These are phyloP conservation scores for Zygogramma bicolorata DNA, from an alignment of 2,888 invertebrate species.

Conservation along the genomic window DNA sequence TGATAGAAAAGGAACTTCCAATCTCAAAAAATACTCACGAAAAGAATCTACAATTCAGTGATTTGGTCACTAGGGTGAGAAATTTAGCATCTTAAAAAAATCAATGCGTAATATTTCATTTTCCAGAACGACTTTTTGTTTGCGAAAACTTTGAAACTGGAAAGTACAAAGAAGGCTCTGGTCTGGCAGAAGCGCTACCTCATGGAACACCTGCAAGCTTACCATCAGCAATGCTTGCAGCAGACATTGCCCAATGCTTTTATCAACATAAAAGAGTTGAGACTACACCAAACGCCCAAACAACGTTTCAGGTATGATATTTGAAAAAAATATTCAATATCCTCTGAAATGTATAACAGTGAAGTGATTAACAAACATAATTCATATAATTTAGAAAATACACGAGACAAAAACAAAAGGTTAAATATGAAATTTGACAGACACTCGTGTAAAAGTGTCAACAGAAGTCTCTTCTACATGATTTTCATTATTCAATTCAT, in stretches of 20 bases:
- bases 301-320: constrained; percentile 39
- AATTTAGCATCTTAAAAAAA: not conserved
- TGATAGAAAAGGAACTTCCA: constrained; percentile 67
- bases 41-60: constrained; percentile 55
- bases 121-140: constrained; percentile 72
- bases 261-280: constrained; percentile 13
- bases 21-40: constrained; percentile 62
- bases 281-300: constrained; percentile 14
- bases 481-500: no score
- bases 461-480: no score
- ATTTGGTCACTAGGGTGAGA: constrained; percentile 59
- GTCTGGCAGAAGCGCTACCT: constrained; percentile 93
- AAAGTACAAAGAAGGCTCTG: constrained; percentile 89
- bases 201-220: constrained; percentile 73
- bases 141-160: constrained; percentile 80
- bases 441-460: no score
- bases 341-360: no score
- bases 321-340: no score
- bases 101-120: constrained; percentile 28
- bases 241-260: constrained; percentile 41
- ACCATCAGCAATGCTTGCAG: constrained; percentile 52
- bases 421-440: no score
- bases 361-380: no score
- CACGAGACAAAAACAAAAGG: no score
- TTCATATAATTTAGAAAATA: no score